Evolutionary conservation across 2,113 vertebrate species (phyloP).

Genomic region (Neoarius graeffei): DNA sequence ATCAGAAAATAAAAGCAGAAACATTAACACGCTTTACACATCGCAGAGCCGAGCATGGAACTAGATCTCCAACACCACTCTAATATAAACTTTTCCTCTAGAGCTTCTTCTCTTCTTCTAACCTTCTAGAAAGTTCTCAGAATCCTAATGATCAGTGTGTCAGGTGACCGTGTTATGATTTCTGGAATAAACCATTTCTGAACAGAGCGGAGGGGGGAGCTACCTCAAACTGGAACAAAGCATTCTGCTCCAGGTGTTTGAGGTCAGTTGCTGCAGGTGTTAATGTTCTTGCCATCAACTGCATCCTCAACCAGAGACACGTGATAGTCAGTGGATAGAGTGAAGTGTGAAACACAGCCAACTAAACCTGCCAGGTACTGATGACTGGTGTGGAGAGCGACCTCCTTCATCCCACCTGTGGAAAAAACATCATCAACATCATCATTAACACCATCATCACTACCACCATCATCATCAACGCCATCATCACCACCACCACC

Average conservation of each 20-base stretch:
- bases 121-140: not conserved
- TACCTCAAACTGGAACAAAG: not conserved
- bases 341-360: constrained; percentile 95
- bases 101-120: not conserved
- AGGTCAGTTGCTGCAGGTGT: constrained; percentile 77
- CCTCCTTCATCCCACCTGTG: constrained; percentile 94
- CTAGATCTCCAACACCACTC: not conserved
- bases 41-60: not conserved
- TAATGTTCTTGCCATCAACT: constrained; percentile 92
- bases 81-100: not conserved
- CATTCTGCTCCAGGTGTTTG: not conserved
- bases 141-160: not conserved
- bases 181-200: not conserved
- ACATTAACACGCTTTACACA: not conserved
- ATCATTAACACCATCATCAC: constrained; percentile 5
- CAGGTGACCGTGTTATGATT: not conserved
- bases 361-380: constrained; percentile 87
- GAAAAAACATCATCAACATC: constrained; percentile 5
- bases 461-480: not conserved
- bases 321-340: constrained; percentile 91
- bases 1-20: not conserved
- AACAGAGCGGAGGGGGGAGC: not conserved
- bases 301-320: constrained; percentile 91
- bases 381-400: constrained; percentile 88
- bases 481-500: too few species aligned